phyloP scores from a whole-genome alignment of 2,888 invertebrate species.

The Phytoseiulus persimilis region DNA sequence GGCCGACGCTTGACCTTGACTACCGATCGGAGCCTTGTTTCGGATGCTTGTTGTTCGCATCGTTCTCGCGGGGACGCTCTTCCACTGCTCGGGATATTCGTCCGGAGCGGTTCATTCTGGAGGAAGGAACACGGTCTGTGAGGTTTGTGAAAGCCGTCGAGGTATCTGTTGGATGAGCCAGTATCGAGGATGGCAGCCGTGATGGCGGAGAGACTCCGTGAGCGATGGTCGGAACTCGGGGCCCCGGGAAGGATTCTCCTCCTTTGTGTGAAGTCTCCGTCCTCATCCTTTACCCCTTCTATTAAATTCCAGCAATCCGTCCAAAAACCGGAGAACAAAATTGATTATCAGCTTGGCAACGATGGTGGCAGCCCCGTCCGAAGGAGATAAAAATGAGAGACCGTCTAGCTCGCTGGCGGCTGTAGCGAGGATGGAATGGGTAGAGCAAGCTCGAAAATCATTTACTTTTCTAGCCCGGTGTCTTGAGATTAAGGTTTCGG shows the following conservation, averaged over 20 bases:
- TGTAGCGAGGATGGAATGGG: not conserved
- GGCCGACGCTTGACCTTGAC: too few species aligned
- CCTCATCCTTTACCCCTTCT: not conserved
- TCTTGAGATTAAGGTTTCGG: not conserved
- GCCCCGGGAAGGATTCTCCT: not conserved
- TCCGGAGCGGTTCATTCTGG: too few species aligned
- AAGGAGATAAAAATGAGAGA: not conserved
- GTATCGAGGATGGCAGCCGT: not conserved
- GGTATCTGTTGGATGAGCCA: not conserved
- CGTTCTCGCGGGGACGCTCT: too few species aligned
- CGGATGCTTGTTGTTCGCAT: too few species aligned
- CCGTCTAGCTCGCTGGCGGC: not conserved
- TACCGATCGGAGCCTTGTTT: too few species aligned
- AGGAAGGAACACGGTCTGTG: not conserved
- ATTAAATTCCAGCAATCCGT: not conserved
- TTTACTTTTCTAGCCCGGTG: not conserved
- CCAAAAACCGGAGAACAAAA: not conserved
- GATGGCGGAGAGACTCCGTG: not conserved
- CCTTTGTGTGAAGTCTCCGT: not conserved
- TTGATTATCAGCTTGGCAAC: not conserved
- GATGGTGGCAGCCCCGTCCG: not conserved
- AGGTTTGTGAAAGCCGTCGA: not conserved
- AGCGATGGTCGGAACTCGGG: not conserved
- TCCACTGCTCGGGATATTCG: too few species aligned
- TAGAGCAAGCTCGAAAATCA: not conserved